Percentiles rank a stretch among this genome's conserved stretches.
These are phyloP conservation scores for Maconellicoccus hirsutus DNA, from an alignment of 1,140 invertebrate species.

Conservation along the genomic window DNA sequence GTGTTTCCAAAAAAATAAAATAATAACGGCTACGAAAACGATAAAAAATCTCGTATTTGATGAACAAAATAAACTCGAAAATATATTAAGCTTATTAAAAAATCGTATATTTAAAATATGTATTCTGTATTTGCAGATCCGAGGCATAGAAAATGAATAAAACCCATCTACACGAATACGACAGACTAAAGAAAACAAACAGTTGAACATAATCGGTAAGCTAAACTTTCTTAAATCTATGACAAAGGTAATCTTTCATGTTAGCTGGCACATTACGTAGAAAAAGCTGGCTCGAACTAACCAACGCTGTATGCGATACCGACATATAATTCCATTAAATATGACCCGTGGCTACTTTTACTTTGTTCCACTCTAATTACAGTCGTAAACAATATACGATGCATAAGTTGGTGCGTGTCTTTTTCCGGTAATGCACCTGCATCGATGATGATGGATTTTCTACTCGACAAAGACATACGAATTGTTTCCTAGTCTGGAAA, in stretches of 20 bases:
- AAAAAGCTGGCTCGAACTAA: neutral
- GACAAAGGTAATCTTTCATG: neutral
- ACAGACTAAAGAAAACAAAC: neutral
- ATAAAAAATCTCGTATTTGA: too few relatives aligned
- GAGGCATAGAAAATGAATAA: neutral
- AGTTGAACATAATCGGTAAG: neutral
- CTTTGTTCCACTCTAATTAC: slow-evolving; percentile 8
- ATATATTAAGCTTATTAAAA: too few relatives aligned
- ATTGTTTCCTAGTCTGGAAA: too few relatives aligned
- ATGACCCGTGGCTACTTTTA: slow-evolving; percentile 7
- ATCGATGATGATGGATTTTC: neutral
- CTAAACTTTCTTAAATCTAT: neutral
- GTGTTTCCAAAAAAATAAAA: too few relatives aligned
- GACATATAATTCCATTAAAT: slow-evolving; percentile 5
- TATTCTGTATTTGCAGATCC: neutral
- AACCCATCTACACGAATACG: neutral
- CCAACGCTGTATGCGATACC: neutral
- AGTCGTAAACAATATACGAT: slow-evolving; percentile 5
- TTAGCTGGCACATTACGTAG: neutral
- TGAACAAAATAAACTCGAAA: too few relatives aligned
- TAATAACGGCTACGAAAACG: too few relatives aligned
- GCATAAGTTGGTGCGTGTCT: neutral
- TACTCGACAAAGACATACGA: too few relatives aligned
- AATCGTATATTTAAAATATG: too few relatives aligned
- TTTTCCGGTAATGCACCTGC: slow-evolving; percentile 7